Evolutionary conservation across 2,113 vertebrate genomes (phyloP), one percentile per base, ranked within the genome.

Genomic region (Cheirogaleus medius): DNA sequence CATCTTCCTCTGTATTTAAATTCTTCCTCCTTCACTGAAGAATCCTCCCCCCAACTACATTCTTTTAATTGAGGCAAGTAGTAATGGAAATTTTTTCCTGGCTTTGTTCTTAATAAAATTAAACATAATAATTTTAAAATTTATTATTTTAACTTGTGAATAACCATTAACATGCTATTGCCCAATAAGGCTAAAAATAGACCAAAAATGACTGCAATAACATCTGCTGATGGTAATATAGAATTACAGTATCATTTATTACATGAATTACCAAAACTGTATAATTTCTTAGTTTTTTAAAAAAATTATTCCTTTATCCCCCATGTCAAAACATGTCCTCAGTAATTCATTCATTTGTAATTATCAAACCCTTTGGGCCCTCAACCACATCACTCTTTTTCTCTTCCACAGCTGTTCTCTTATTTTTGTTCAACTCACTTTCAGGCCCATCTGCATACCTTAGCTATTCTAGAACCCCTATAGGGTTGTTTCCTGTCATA

Each of bases 91-190:
- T 2, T 83, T 88, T 68, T 52, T 32, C 39, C 10, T 60, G 49
- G n/a, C 52, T 76, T 77, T 90, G 39, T 69, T 95, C 93, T 83
- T 74, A 92, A 47, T 87, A 95, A 94, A 95, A 92, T 84, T 94
- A 87, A 90, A 11, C 86, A 73, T 68, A 95, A 12, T 42, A 73
- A 63, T 80, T 95, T 87, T 94, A 58, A 94, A 92, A 49, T 29
- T 87, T 90, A 84, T 83, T 90, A 92, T 94, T 93, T 91, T 94
- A 90, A 91, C 1, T 9, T 87, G 29, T 92, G 54, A 94, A 83
- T 73, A 94, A 90, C 1, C 25, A 37, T 71, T 85, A 94, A 77
- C 3, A 87, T 85, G 42, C 18, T 85, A 88, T 85, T 96, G 47
- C 29, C 60, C 52, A 52, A 58, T 58, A 77, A 82, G 18, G 20